phyloP scores from a whole-genome alignment of 2,888 invertebrate genomes.

The Diachrysia chrysitis region DNA sequence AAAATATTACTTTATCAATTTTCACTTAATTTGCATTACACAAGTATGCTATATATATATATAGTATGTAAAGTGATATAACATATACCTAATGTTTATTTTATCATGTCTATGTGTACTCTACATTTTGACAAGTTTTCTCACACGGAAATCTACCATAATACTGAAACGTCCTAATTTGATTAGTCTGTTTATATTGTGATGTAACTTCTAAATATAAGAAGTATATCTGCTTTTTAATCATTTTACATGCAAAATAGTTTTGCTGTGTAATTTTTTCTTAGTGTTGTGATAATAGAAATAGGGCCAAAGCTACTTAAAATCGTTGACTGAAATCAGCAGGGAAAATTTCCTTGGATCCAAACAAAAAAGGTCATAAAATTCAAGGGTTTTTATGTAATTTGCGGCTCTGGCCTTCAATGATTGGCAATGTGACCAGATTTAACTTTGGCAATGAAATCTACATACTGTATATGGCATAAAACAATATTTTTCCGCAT shows the following conservation, averaged over 20 bases:
- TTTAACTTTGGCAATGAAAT: too few relatives aligned
- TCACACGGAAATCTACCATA: constrained; percentile 54
- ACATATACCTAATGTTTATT: constrained; percentile 59
- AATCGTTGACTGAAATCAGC: too few relatives aligned
- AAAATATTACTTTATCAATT: constrained; percentile 29
- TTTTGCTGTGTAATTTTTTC: background rate
- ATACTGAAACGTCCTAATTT: constrained; percentile 35
- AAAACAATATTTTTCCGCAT: too few relatives aligned
- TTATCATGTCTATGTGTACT: constrained; percentile 61
- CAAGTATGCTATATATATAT: constrained; percentile 25
- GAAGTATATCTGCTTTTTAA: constrained; percentile 1
- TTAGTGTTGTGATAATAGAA: too few relatives aligned
- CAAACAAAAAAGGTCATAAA: too few relatives aligned
- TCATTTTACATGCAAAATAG: background rate
- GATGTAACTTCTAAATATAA: background rate
- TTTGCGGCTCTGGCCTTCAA: too few relatives aligned
- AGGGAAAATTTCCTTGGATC: too few relatives aligned
- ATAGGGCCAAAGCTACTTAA: too few relatives aligned
- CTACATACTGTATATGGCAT: too few relatives aligned
- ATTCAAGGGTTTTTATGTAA: too few relatives aligned
- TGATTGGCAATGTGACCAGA: too few relatives aligned
- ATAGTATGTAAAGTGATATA: constrained; percentile 39
- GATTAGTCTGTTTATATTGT: constrained; percentile 22
- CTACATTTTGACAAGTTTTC: constrained; percentile 56
- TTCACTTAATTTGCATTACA: constrained; percentile 31